A percentile compares a stretch with the other conserved stretches of the same genome.
These are phyloP conservation scores for Vollenhovia emeryi DNA, from an alignment of 1,140 invertebrate species.

Conservation along the genomic window DNA sequence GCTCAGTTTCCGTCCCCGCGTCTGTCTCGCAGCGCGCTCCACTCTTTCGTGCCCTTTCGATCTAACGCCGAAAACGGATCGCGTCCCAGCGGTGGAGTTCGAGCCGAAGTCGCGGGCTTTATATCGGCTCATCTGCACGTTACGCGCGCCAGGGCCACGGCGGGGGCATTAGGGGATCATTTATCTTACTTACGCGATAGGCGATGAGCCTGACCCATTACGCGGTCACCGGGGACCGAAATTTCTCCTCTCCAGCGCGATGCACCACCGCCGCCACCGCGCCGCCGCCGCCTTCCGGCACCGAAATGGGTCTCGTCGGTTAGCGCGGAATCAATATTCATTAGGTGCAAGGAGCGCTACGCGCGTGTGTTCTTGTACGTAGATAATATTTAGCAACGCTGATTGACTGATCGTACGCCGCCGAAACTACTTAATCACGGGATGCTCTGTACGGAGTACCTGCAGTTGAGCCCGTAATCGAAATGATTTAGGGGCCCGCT, in stretches of 20 bases:
- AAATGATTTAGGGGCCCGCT: not conserved
- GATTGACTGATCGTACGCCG: constrained; percentile 65
- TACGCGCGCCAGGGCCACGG: constrained; percentile 44
- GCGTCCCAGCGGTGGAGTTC: constrained; percentile 53
- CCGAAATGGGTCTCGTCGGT: constrained; percentile 48
- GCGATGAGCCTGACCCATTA: constrained; percentile 71
- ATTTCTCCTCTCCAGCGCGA: constrained; percentile 60
- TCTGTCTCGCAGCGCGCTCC: not conserved
- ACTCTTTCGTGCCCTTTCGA: not conserved
- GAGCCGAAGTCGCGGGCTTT: constrained; percentile 54
- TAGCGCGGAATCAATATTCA: constrained; percentile 71
- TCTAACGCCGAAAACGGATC: constrained; percentile 48
- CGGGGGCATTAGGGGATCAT: constrained; percentile 72
- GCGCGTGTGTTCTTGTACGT: constrained; percentile 19
- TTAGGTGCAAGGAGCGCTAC: constrained; percentile 44
- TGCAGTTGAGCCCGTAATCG: not conserved
- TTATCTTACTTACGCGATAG: constrained; percentile 73
- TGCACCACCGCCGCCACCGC: constrained; percentile 1
- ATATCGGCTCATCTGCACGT: constrained; percentile 64
- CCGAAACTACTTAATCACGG: constrained; percentile 26
- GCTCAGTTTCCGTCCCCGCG: not conserved
- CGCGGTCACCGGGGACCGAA: constrained; percentile 67
- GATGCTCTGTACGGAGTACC: not conserved
- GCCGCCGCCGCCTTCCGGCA: constrained; percentile 18
- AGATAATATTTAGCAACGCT: constrained; percentile 64